phyloP scores from a whole-genome alignment of 2,797 vertebrate species.

The Philypnodon macrostomus region DNA sequence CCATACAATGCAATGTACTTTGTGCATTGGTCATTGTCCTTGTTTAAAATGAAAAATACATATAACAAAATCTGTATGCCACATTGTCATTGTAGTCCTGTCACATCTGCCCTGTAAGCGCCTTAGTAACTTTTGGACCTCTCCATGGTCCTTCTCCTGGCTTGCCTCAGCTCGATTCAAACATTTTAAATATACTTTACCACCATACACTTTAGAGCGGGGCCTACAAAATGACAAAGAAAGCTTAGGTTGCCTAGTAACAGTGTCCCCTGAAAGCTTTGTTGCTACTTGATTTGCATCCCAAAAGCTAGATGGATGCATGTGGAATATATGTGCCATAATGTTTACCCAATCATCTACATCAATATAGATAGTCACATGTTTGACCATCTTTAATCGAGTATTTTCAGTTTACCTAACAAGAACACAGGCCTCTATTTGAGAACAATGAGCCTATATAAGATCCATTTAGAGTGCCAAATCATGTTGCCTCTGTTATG shows the following conservation, averaged over 20 bases:
- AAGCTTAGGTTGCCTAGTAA: conserved; percentile 77
- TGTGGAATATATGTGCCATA: conserved; percentile 40
- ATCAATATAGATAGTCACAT: conserved; percentile 35
- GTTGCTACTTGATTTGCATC: conserved; percentile 68
- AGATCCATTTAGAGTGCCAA: conserved; percentile 58
- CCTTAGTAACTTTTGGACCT: neutral
- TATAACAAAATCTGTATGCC: too few species aligned
- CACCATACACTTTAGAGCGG: conserved; percentile 44
- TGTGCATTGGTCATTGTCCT: too few species aligned
- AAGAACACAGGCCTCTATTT: conserved; percentile 45
- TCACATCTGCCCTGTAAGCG: neutral
- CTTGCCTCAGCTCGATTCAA: conserved; percentile 7
- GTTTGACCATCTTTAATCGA: conserved; percentile 41
- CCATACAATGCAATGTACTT: too few species aligned
- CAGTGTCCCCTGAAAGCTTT: conserved; percentile 66
- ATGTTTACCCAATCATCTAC: conserved; percentile 15
- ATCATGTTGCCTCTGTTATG: conserved; percentile 59
- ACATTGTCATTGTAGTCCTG: conserved; percentile 7
- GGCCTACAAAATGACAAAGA: conserved; percentile 58
- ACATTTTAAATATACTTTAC: conserved; percentile 52
- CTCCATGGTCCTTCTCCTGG: conserved; percentile 2
- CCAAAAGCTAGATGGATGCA: conserved; percentile 59
- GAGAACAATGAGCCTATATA: conserved; percentile 60
- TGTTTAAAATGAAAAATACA: too few species aligned
- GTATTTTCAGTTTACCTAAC: conserved; percentile 59